These are phyloP conservation scores for Zhuqinia jingwanae DNA, from an alignment of 2,888 invertebrate genomes.

Conservation along the genomic window DNA sequence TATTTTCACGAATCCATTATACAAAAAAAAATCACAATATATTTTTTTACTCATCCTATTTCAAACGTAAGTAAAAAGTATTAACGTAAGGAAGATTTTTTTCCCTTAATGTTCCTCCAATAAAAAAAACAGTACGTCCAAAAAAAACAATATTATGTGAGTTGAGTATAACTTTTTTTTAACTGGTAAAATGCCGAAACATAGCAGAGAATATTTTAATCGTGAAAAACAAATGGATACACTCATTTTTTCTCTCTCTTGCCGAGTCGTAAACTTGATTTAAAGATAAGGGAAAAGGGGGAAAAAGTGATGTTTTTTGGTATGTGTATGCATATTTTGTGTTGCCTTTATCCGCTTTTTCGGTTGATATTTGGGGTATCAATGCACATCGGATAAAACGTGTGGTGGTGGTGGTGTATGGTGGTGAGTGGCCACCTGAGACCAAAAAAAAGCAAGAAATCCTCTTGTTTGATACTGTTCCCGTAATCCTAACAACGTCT, in stretches of 20 bases:
- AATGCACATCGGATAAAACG: slow-evolving; percentile 46
- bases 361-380: slow-evolving; percentile 44
- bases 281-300: slow-evolving; percentile 42
- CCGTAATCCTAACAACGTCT: slow-evolving; percentile 3
- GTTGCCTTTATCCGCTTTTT: too few species aligned
- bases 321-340: slow-evolving; percentile 5
- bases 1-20: not conserved
- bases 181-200: too few species aligned
- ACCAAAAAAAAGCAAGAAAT: slow-evolving; percentile 60
- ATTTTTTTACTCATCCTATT: too few species aligned
- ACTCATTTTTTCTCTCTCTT: not conserved
- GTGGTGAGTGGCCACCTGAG: slow-evolving; percentile 70
- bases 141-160: too few species aligned
- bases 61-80: too few species aligned
- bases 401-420: too few species aligned
- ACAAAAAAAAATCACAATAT: too few species aligned
- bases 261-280: slow-evolving; percentile 59
- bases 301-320: not conserved
- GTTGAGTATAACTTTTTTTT: too few species aligned
- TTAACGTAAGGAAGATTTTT: too few species aligned
- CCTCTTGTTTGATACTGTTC: slow-evolving; percentile 53
- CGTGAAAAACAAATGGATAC: not conserved
- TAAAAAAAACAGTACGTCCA: too few species aligned
- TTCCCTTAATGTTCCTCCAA: too few species aligned
- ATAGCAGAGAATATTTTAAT: not conserved